These are phyloP conservation scores for Colistium nudipinnis DNA, from an alignment of 2,113 vertebrate genomes.

Conservation along the genomic window DNA sequence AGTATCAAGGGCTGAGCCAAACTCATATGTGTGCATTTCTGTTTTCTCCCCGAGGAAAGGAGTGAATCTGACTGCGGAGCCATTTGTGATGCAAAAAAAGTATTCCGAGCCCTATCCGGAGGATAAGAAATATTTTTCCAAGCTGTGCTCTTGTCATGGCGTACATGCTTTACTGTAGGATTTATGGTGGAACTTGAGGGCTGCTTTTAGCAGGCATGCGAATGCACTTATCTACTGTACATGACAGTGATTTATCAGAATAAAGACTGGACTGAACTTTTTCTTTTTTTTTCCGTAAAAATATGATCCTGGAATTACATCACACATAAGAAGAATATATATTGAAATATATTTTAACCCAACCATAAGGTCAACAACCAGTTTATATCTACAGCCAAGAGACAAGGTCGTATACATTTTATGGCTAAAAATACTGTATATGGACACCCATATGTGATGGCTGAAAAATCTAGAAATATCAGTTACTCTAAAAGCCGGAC, in stretches of 20 bases:
- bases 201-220: conserved; percentile 11
- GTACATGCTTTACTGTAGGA: conserved; percentile 8
- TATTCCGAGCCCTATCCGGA: conserved; percentile 5
- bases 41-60: conserved; percentile 1
- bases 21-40: neutral
- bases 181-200: conserved; percentile 13
- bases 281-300: too few relatives aligned
- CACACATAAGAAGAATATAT: neutral
- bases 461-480: too few relatives aligned
- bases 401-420: too few relatives aligned
- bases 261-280: neutral
- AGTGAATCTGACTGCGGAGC: neutral
- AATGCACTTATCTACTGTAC: conserved; percentile 9
- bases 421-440: too few relatives aligned
- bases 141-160: conserved; percentile 2
- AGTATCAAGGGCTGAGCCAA: conserved; percentile 15
- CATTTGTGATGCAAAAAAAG: conserved; percentile 2
- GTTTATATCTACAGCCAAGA: too few relatives aligned
- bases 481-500: too few relatives aligned
- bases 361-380: too few relatives aligned
- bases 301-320: too few relatives aligned
- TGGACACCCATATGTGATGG: too few relatives aligned
- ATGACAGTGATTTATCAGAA: conserved; percentile 13
- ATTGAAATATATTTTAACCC: too few relatives aligned
- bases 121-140: conserved; percentile 1